phyloP scores from a whole-genome alignment of 1,140 invertebrate genomes.

The Anagrus nilaparvatae region DNA sequence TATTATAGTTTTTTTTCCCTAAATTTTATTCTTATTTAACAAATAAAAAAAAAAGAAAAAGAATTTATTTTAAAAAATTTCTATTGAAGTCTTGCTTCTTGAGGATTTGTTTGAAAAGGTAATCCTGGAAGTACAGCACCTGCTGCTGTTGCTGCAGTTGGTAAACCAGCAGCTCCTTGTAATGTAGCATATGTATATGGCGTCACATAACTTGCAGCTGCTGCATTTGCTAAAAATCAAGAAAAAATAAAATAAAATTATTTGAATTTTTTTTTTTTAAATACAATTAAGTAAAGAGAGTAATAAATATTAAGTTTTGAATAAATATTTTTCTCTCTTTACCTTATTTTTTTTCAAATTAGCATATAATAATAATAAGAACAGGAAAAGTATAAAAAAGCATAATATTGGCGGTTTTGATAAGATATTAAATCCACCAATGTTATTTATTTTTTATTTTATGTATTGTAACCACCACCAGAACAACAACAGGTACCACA shows the following conservation, averaged over 20 bases:
- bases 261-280: conserved; percentile 9
- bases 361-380: too few species aligned
- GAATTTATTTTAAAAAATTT: background rate
- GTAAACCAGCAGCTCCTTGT: conserved; percentile 48
- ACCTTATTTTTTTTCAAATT: too few species aligned
- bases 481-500: conserved; percentile 12
- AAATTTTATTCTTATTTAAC: background rate
- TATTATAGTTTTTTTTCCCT: too few species aligned
- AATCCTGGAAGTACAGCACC: conserved; percentile 49
- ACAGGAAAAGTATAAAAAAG: too few species aligned
- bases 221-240: conserved; percentile 36
- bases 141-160: conserved; percentile 39
- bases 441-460: background rate
- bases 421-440: too few species aligned
- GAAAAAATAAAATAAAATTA: conserved; percentile 5
- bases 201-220: conserved; percentile 58
- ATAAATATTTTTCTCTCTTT: conserved; percentile 4
- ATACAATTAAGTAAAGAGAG: conserved; percentile 12
- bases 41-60: background rate
- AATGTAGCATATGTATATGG: conserved; percentile 57
- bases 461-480: conserved; percentile 16
- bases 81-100: conserved; percentile 51
- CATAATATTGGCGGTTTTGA: too few species aligned
- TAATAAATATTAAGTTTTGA: conserved; percentile 7
- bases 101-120: conserved; percentile 51